Base-by-base conservation (phyloP, 2,888 invertebrate species). In the Agrypnus murinus region DNA sequence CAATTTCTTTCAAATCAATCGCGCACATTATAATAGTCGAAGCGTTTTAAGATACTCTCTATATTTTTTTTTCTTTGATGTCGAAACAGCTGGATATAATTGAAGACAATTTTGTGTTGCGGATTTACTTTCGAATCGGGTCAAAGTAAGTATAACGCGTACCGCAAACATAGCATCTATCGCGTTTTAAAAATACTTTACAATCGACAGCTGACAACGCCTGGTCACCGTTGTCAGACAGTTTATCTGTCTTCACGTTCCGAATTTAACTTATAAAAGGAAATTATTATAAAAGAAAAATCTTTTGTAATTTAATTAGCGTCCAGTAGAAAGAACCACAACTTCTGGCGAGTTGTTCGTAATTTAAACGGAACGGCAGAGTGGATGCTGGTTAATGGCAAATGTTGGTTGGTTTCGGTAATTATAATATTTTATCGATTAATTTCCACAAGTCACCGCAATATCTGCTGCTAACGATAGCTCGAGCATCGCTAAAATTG, bases 351-450 rank as follows among this genome's bases (percentile, higher is more conserved):
- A n/a, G 12, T 3, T 31, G 14, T 8, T 10, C n/a, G 50, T 31
- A 50, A 50, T 50, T 50, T 31, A 12, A 50, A 31, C 50, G 6
- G 50, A 50, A 17, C 31, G 32, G 50, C 50, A 14, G 50, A 50
- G 8, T 50, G 32, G 50, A 50, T 57, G 40, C 17, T 12, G 50
- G 5, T 45, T 69, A 36, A 50, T 71, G 57, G 63, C 71, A 71
- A 83, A 82, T 84, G 83, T 82, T 84, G 77, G 71, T 74, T 76
- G 77, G 71, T 74, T 76, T 45, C 77, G 78, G 80, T 81, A 85
- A 84, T 85, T 85, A 84, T 81, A 85, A 85, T 85, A 85, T 84
- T 85, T 83, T 81, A 81, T 84, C 85, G 84, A 85, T 85, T 85
- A 84, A 84, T 85, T 84, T 82, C 79, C 81, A 81, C 84, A 81